These are phyloP conservation scores for Planococcus citri DNA, from an alignment of 1,140 invertebrate genomes.

Conservation along the genomic window DNA sequence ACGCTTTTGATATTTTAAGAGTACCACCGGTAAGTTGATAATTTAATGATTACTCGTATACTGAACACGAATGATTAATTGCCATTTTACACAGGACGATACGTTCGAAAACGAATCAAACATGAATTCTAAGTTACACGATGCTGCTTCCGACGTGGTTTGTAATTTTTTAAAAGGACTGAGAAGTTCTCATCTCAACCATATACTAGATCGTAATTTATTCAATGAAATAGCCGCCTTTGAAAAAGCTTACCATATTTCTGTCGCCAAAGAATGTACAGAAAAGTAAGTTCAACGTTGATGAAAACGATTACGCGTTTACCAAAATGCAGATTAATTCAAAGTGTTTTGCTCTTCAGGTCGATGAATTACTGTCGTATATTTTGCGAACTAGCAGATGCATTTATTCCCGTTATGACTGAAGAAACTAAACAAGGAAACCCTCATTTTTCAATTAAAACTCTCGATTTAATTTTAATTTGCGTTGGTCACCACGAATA, in stretches of 20 bases:
- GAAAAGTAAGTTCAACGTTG: background rate
- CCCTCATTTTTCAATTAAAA: slow-evolving; percentile 65
- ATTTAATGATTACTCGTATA: no score
- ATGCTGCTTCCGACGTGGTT: slow-evolving; percentile 80
- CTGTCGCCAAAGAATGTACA: slow-evolving; percentile 66
- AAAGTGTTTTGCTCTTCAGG: slow-evolving; percentile 34
- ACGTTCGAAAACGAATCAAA: background rate
- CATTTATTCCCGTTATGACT: slow-evolving; percentile 75
- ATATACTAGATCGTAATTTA: slow-evolving; percentile 56
- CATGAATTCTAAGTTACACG: slow-evolving; percentile 49
- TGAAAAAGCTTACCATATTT: slow-evolving; percentile 76
- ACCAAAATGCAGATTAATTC: no score
- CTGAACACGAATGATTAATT: background rate
- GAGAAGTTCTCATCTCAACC: slow-evolving; percentile 58
- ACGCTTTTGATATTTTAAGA: background rate
- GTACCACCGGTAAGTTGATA: background rate
- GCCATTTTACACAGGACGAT: background rate
- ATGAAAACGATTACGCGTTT: background rate
- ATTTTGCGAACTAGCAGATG: slow-evolving; percentile 88
- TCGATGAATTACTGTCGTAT: slow-evolving; percentile 86
- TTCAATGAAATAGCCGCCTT: slow-evolving; percentile 69
- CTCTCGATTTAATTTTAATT: slow-evolving; percentile 75
- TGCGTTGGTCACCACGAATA: slow-evolving; percentile 96
- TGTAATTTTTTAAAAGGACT: slow-evolving; percentile 69
- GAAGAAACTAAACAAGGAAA: slow-evolving; percentile 38